Base-by-base conservation (phyloP, 1,140 invertebrate species). In the Drosophila persimilis region DNA sequence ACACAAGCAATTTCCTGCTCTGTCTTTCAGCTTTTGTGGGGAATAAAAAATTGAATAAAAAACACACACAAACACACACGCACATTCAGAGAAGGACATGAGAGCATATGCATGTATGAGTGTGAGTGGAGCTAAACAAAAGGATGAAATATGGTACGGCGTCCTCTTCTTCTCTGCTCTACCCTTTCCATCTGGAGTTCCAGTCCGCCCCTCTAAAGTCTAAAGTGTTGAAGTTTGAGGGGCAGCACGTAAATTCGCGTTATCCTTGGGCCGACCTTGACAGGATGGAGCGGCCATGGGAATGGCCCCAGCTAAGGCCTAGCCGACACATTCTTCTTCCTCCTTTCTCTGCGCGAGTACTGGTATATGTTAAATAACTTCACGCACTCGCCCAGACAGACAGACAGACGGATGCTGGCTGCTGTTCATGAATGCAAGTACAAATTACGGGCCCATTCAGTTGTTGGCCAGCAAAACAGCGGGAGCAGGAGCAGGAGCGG, bases 191-290 rank as follows among this genome's bases (percentile, higher is more conserved):
- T 4, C 35, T 11, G 31, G 9, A 11, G 1, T 11, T 11, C 35
- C 35, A 9, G 20, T 20, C 7, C 2, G 2, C 61, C 66, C 47
- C 66, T 65, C 48, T 56, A 81, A 84, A 84, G 79, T 75, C 48
- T 56, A 81, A 84, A 84, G 79, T 75, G 81, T 66, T 64, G 78
- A 81, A 74, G 78, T 81, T 75, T 52, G 56, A 41, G 69, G 35
- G 58, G 53, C 59, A 79, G 60, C 75, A 84, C 80, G 80, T 84
- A 84, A 84, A 84, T 84, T 75, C 76, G 75, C 75, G 66, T 79
- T 88, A 88, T 88, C 83, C 83, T 88, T 88, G 83, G 48, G 57
- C 60, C 88, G 83, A 88, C 83, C 83, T 88, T 88, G 83, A 57
- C 51, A 43, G 53, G 53, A 54, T 53, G 61, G 64, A 29, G 39